Percentiles rank a stretch among this genome's conserved stretches.
These are phyloP conservation scores for Metalampra italica DNA, from an alignment of 2,888 invertebrate species.

Conservation along the genomic window DNA sequence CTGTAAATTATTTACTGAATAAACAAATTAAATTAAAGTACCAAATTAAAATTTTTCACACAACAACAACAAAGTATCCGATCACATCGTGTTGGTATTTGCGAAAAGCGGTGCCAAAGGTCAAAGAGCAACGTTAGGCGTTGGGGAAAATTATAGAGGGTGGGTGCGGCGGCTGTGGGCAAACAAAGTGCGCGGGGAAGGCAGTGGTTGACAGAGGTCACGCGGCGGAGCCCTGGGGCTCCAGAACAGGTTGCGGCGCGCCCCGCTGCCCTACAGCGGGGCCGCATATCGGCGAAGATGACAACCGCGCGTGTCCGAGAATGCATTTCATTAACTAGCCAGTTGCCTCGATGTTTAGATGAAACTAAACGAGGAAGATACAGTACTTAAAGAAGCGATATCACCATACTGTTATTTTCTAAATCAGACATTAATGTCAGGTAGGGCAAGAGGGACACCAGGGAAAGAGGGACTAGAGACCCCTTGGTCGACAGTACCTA, in stretches of 20 bases:
- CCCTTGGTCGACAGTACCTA: no score
- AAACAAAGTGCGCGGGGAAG: constrained; percentile 45
- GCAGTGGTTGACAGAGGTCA: constrained; percentile 50
- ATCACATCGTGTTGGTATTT: constrained; percentile 13
- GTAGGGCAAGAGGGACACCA: no score
- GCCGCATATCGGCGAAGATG: constrained; percentile 39
- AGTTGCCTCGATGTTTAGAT: neutral
- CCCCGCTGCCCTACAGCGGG: constrained; percentile 41
- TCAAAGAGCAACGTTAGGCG: constrained; percentile 42
- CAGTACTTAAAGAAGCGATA: no score
- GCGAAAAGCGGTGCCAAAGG: constrained; percentile 38
- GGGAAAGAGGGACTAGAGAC: no score
- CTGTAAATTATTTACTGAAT: no score
- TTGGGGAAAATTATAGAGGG: constrained; percentile 37
- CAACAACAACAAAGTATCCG: neutral
- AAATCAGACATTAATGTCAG: no score
- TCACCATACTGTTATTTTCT: no score
- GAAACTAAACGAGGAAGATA: no score
- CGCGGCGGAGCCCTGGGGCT: constrained; percentile 25
- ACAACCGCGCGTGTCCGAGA: constrained; percentile 26
- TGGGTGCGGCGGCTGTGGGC: constrained; percentile 34
- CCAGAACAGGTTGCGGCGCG: constrained; percentile 26
- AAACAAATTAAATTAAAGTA: no score
- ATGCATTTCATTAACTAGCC: constrained; percentile 11
- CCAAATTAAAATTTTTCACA: no score